These are phyloP conservation scores for Myocastor coypus DNA, from an alignment of 2,113 vertebrate genomes.

Conservation along the genomic window DNA sequence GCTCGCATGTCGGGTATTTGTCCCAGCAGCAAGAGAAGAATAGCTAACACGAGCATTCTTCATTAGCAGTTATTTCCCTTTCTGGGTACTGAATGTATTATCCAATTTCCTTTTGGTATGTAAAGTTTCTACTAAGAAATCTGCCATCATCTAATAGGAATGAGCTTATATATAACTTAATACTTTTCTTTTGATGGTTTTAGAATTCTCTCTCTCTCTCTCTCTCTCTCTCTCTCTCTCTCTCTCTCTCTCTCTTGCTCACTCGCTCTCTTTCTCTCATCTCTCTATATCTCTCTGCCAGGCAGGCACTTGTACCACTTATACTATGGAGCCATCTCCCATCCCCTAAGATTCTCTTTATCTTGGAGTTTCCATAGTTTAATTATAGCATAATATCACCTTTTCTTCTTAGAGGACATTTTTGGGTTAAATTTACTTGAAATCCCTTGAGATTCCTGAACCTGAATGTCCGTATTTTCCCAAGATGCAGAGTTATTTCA, in stretches of 20 bases:
- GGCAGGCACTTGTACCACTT: too few species aligned
- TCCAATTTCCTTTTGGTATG: neutral
- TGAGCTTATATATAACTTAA: neutral
- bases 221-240: too few species aligned
- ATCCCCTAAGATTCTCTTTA: neutral
- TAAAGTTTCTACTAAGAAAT: neutral
- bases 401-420: neutral
- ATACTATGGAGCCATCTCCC: too few species aligned
- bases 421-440: neutral
- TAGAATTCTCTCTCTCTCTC: neutral
- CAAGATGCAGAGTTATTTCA: neutral
- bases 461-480: neutral
- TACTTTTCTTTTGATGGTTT: neutral
- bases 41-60: neutral
- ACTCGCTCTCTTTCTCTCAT: too few species aligned
- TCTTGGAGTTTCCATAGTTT: neutral
- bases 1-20: too few species aligned
- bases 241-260: too few species aligned
- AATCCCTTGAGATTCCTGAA: neutral
- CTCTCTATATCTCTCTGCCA: too few species aligned
- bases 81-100: neutral
- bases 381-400: neutral
- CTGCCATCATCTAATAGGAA: neutral
- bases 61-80: neutral
- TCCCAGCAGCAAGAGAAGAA: too few species aligned